phyloP scores from a whole-genome alignment of 2,113 vertebrate genomes.

The Macaca mulatta region DNA sequence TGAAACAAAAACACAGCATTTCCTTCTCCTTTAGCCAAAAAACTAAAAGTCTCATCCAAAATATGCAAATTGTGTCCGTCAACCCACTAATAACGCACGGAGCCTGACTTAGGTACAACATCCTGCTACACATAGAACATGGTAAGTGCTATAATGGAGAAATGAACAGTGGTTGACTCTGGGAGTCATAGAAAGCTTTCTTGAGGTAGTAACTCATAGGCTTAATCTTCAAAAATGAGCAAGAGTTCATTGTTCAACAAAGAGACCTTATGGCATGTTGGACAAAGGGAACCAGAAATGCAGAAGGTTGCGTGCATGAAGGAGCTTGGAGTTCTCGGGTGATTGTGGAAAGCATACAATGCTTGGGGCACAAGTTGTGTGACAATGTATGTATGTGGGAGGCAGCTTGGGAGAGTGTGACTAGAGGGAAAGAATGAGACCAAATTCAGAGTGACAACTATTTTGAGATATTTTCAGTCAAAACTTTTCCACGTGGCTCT shows the following conservation, averaged over 20 bases:
- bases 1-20: conserved; percentile 14
- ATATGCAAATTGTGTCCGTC: neutral
- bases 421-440: neutral
- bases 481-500: neutral
- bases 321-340: neutral
- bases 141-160: neutral
- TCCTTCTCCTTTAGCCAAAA: neutral
- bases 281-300: neutral
- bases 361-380: neutral
- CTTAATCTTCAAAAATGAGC: neutral
- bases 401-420: neutral
- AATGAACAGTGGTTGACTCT: neutral
- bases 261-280: neutral
- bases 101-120: neutral
- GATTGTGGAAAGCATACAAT: neutral
- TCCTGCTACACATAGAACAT: neutral
- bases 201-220: neutral
- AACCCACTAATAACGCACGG: neutral
- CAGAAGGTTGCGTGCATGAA: neutral
- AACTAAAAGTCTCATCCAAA: neutral
- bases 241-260: neutral
- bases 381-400: neutral
- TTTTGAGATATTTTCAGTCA: neutral
- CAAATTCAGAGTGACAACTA: neutral
- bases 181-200: neutral